Conservation (phyloP, 2,797 vertebrate genomes). For the Xiphorhynchus erythropygius region DNA sequence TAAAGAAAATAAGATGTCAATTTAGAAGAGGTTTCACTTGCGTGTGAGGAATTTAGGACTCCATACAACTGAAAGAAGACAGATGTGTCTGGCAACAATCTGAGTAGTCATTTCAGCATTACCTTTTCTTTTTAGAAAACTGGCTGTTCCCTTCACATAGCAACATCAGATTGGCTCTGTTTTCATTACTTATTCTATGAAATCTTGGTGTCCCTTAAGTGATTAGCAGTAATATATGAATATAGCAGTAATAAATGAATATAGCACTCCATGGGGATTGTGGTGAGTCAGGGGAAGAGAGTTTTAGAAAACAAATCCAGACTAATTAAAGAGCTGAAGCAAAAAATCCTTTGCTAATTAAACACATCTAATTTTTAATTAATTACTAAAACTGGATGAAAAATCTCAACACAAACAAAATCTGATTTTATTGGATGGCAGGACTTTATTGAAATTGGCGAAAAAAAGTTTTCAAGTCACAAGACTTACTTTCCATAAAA, state of each 20-base stretch:
- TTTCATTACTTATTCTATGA: neutral
- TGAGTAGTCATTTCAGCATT: neutral
- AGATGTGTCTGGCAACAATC: neutral
- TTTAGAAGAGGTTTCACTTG: neutral
- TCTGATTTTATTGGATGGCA: neutral
- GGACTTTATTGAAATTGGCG: neutral
- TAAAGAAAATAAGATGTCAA: neutral
- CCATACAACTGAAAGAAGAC: neutral
- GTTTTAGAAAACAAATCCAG: neutral
- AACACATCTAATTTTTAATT: neutral
- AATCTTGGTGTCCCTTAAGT: neutral
- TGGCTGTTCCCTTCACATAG: neutral
- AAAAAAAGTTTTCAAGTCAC: neutral
- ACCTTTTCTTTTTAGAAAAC: neutral
- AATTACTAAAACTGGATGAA: neutral
- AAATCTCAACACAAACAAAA: neutral
- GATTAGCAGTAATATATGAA: neutral
- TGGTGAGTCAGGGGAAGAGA: neutral
- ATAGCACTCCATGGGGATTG: neutral
- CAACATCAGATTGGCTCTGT: neutral
- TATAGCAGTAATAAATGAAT: neutral
- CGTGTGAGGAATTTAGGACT: neutral
- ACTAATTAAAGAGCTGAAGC: neutral
- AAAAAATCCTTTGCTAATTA: neutral
- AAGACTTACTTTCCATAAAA: neutral